These are phyloP conservation scores for Hassar affinis DNA, from an alignment of 2,113 vertebrate species.

Conservation along the genomic window DNA sequence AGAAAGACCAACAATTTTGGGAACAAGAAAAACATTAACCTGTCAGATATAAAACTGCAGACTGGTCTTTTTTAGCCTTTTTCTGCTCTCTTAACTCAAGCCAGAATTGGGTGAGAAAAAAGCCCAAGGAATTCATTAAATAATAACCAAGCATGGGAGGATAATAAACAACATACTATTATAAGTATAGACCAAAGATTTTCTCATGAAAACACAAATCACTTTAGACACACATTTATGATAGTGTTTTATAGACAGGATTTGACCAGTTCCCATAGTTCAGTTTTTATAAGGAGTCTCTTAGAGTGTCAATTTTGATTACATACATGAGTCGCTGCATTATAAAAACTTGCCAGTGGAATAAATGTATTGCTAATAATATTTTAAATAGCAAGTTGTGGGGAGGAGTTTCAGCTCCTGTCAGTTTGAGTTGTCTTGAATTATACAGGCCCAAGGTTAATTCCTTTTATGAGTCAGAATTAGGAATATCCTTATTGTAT, in stretches of 20 bases:
- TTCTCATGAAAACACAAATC: slow-evolving; percentile 37
- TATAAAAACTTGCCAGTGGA: background rate
- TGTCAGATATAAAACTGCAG: slow-evolving; percentile 1
- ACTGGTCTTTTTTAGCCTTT: slow-evolving; percentile 15
- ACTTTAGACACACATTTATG: slow-evolving; percentile 31
- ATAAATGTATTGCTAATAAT: background rate
- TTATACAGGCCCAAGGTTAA: background rate
- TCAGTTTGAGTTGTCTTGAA: too few relatives aligned
- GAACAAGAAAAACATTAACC: background rate
- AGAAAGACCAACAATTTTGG: slow-evolving; percentile 1
- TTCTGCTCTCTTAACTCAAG: slow-evolving; percentile 11
- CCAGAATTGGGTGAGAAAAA: slow-evolving; percentile 30
- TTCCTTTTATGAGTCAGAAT: background rate
- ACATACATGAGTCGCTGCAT: background rate
- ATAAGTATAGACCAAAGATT: slow-evolving; percentile 31
- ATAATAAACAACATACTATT: slow-evolving; percentile 45
- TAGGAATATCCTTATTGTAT: background rate
- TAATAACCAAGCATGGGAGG: slow-evolving; percentile 27
- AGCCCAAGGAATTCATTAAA: slow-evolving; percentile 29
- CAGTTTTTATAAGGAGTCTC: background rate
- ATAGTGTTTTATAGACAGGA: slow-evolving; percentile 6
- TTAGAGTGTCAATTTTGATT: background rate
- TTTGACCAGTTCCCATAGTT: background rate
- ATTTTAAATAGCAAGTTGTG: too few relatives aligned
- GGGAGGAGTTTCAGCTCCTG: too few relatives aligned